Evolutionary conservation across 1,140 invertebrate genomes (phyloP).

Genomic region (Goniozus legneri): DNA sequence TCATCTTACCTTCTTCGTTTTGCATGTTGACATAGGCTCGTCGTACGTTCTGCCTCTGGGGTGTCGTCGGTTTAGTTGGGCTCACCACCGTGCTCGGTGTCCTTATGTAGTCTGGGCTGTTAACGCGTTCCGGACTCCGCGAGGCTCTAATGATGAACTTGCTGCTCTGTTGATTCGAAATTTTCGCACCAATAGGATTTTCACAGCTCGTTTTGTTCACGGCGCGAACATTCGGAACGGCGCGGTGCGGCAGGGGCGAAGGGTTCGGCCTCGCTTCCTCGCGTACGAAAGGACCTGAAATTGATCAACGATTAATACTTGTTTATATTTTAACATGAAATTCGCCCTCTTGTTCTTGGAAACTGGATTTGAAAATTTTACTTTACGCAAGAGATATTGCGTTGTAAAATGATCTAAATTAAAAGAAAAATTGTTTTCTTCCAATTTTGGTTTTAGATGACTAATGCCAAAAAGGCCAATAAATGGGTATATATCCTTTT

Average conservation of each 20-base stretch:
- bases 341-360: too few relatives aligned
- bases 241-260: slow-evolving; percentile 50
- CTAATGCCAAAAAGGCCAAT: too few relatives aligned
- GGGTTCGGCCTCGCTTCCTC: slow-evolving; percentile 43
- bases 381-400: too few relatives aligned
- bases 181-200: neutral
- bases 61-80: slow-evolving; percentile 53
- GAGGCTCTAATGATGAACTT: slow-evolving; percentile 65
- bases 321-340: too few relatives aligned
- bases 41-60: slow-evolving; percentile 47
- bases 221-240: slow-evolving; percentile 43
- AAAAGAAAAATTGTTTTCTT: too few relatives aligned
- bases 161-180: slow-evolving; percentile 38
- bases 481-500: too few relatives aligned
- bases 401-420: too few relatives aligned
- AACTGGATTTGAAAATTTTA: too few relatives aligned
- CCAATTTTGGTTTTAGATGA: too few relatives aligned
- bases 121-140: slow-evolving; percentile 54
- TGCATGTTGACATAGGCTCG: slow-evolving; percentile 72
- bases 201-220: slow-evolving; percentile 30
- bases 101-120: slow-evolving; percentile 61
- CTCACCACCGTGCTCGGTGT: slow-evolving; percentile 59
- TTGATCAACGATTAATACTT: too few relatives aligned
- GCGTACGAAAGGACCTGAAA: slow-evolving; percentile 48
- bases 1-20: slow-evolving; percentile 62